phyloP scores from a whole-genome alignment of 2,888 invertebrate species.

The Desoria tigrina region DNA sequence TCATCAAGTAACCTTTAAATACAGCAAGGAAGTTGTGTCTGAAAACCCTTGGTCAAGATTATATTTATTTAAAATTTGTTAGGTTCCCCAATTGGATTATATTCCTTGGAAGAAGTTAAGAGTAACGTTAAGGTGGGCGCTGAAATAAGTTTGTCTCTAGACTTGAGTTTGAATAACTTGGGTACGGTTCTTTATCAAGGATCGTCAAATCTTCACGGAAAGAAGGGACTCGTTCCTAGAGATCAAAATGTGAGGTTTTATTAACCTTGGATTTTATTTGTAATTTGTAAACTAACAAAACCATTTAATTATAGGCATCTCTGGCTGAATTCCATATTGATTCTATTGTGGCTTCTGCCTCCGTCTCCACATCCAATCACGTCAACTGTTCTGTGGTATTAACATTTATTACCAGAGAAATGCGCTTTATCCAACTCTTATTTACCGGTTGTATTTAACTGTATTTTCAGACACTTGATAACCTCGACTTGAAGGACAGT shows the following conservation, averaged over 20 bases:
- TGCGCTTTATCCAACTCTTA: too few relatives aligned
- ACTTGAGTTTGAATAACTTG: neutral
- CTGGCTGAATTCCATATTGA: neutral
- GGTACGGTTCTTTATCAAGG: neutral
- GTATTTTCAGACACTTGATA: neutral
- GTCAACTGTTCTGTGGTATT: neutral
- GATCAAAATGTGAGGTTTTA: too few relatives aligned
- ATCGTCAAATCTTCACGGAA: neutral
- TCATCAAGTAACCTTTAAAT: too few relatives aligned
- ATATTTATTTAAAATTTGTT: too few relatives aligned
- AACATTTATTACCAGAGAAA: neutral
- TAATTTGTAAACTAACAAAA: too few relatives aligned
- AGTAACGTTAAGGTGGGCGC: neutral
- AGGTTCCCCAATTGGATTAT: neutral
- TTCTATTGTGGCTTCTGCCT: neutral
- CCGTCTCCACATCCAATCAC: neutral
- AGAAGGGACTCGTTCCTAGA: slow-evolving; percentile 1
- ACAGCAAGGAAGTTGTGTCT: too few relatives aligned
- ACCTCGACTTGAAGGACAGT: neutral
- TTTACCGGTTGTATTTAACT: too few relatives aligned
- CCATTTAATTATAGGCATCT: too few relatives aligned
- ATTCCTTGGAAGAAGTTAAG: neutral
- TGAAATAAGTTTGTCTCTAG: neutral
- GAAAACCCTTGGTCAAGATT: too few relatives aligned
- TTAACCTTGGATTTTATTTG: too few relatives aligned